Evolutionary conservation across 2,888 invertebrate species (phyloP).

Genomic region (Drosophila vallismaia): DNA sequence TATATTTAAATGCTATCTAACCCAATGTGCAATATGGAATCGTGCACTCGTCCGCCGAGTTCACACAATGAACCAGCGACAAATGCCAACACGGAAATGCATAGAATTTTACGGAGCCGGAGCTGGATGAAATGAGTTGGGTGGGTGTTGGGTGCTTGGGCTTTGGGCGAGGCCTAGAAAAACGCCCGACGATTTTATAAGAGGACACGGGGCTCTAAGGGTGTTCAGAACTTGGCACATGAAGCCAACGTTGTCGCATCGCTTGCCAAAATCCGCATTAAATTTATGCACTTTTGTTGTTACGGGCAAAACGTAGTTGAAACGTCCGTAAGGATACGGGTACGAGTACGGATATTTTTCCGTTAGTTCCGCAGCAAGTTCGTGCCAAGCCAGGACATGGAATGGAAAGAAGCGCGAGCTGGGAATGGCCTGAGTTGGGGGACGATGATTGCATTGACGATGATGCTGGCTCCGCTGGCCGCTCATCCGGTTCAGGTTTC

Average conservation of each 20-base stretch:
- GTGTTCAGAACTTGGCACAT: constrained; percentile 60
- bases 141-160: no score
- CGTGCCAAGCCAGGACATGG: constrained; percentile 50
- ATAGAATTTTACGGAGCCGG: constrained; percentile 64
- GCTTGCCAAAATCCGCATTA: constrained; percentile 82
- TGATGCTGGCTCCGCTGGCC: constrained; percentile 60
- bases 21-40: constrained; percentile 31
- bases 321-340: constrained; percentile 54
- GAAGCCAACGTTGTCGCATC: constrained; percentile 68
- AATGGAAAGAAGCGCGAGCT: no score
- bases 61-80: constrained; percentile 67
- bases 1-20: no score
- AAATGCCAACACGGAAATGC: constrained; percentile 80
- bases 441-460: constrained; percentile 59
- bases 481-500: constrained; percentile 73
- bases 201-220: constrained; percentile 28
- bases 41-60: constrained; percentile 26
- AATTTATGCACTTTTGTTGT: constrained; percentile 82
- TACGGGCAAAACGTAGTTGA: constrained; percentile 55
- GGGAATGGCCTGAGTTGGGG: constrained; percentile 1
- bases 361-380: constrained; percentile 37
- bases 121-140: constrained; percentile 5
- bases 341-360: constrained; percentile 41
- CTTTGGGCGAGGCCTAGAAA: constrained; percentile 35
- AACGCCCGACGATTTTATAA: constrained; percentile 28